These are phyloP conservation scores for Latrodectus elegans DNA, from an alignment of 2,888 invertebrate genomes.

Conservation along the genomic window DNA sequence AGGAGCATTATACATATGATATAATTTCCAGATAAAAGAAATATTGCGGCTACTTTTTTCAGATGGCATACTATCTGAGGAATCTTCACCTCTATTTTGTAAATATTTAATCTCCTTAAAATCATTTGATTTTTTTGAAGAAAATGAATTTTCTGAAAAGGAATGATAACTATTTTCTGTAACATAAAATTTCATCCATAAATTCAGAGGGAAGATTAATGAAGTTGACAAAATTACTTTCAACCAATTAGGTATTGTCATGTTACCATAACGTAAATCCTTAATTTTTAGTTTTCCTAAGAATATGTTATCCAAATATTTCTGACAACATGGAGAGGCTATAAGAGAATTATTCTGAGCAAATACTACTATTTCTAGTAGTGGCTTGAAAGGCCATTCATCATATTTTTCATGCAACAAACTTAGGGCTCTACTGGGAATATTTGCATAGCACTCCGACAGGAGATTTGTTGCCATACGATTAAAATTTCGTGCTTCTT, in stretches of 20 bases:
- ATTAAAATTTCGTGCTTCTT: constrained; percentile 70
- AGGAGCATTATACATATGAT: constrained; percentile 75
- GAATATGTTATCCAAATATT: constrained; percentile 76
- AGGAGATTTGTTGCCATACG: constrained; percentile 73
- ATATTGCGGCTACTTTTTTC: background rate
- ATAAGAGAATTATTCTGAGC: constrained; percentile 75
- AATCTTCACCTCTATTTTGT: background rate
- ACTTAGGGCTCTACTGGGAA: constrained; percentile 73
- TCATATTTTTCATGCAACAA: constrained; percentile 73
- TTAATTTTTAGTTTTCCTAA: constrained; percentile 74
- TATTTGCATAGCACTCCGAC: constrained; percentile 73
- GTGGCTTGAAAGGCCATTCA: constrained; percentile 74
- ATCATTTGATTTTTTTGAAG: background rate
- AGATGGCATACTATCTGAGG: background rate
- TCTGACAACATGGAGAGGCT: constrained; percentile 77
- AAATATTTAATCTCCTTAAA: no score
- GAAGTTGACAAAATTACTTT: constrained; percentile 73
- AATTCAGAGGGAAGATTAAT: constrained; percentile 75
- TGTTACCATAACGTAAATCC: constrained; percentile 74
- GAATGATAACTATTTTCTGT: background rate
- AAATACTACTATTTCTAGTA: constrained; percentile 75
- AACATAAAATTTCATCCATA: constrained; percentile 71
- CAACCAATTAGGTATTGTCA: constrained; percentile 74
- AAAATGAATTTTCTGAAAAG: background rate
- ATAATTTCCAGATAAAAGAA: constrained; percentile 71